Base-by-base conservation (phyloP, 2,113 vertebrate species). In the Ceratotherium simum region DNA sequence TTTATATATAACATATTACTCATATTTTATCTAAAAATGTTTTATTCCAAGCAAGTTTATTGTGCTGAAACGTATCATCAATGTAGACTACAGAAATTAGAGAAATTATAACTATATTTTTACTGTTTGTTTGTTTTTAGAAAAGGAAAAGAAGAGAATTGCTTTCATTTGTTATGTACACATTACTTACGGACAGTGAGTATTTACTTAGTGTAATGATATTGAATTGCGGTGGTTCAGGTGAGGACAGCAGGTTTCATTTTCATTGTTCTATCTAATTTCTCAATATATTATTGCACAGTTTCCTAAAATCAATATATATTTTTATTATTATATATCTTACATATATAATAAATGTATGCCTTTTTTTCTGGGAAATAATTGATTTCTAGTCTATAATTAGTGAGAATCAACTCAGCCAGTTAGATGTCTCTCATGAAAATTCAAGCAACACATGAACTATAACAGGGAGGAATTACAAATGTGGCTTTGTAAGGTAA, bases 1-100 rank as follows among this genome's bases (percentile, higher is more conserved):
- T 56, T 84, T 67, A 87, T 10, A 87, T 10, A 46, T 80, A 72
- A 42, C 36, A 54, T 10, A 64, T 79, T 78, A 33, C 14, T 58
- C 29, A 85, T n/a, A 79, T 39, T 70, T 92, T 64, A 81, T 88
- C 36, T 56, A 51, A 73, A 82, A 75, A 16, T 48, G 14, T 69
- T 96, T 85, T 95, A 94, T 70, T 87, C 12, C 39, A 83, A 84
- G 23, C 27, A 51, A 46, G 9, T n/a, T 46, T 84, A 67, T 69
- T 90, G 14, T 87, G 4, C 29, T 90, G 64, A 95, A 90, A 80
- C 25, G 3, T 23, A 64, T 21, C n/a, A 51, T 64, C 29, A 42
- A 67, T 54, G 4, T 69, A 46, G n/a, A 85, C 46, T 17, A 91
- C 39, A 56, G 21, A 87, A 95, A 76, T 81, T 48, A 31, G 42